Conservation (phyloP, 2,113 vertebrate species). For the Amia ocellicauda region DNA sequence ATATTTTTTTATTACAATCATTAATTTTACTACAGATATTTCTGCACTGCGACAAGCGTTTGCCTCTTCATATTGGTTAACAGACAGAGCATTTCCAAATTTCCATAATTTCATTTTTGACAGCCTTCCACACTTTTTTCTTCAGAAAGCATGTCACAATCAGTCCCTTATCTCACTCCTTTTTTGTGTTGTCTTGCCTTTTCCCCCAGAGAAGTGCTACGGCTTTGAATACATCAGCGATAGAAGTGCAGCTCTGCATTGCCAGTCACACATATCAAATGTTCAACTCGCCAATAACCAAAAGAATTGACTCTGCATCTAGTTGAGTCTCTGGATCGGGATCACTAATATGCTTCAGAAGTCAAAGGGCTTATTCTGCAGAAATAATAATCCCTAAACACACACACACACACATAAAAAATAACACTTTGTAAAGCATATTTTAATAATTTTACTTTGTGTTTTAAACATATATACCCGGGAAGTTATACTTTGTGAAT, state of each 20-base stretch:
- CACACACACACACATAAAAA: no score
- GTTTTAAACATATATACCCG: no score
- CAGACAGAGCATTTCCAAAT: no score
- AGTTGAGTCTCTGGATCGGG: constrained; percentile 40
- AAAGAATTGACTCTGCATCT: constrained; percentile 48
- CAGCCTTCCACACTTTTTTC: constrained; percentile 31
- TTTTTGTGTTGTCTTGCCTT: constrained; percentile 45
- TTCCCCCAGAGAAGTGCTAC: constrained; percentile 41
- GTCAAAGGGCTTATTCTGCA: constrained; percentile 29
- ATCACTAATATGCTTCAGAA: constrained; percentile 33
- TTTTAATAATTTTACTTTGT: no score
- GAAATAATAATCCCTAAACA: constrained; percentile 35
- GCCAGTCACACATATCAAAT: constrained; percentile 62
- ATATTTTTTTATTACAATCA: no score
- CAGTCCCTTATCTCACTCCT: constrained; percentile 47
- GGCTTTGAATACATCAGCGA: constrained; percentile 55
- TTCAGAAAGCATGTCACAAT: constrained; percentile 45
- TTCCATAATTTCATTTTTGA: no score
- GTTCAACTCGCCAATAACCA: constrained; percentile 45
- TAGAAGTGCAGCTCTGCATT: constrained; percentile 62
- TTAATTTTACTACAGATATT: no score
- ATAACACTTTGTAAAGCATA: no score
- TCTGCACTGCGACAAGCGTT: no score
- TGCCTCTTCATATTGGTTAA: no score
- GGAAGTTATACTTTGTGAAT: no score